Evolutionary conservation across 2,888 invertebrate genomes (phyloP).

Genomic region (Agrotis ipsilon): DNA sequence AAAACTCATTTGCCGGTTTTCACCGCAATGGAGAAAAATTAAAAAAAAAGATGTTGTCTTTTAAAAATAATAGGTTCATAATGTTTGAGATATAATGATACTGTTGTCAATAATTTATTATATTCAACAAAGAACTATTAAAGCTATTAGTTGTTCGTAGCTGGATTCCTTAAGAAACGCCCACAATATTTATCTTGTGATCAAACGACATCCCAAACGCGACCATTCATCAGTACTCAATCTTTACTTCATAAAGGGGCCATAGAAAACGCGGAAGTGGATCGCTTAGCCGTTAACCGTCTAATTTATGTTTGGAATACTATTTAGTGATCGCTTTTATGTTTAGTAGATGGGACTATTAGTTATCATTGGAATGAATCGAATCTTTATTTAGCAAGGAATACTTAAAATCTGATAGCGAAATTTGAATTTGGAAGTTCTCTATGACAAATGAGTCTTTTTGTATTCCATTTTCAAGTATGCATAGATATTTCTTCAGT

Average conservation of each 20-base stretch:
- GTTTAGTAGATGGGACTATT: constrained; percentile 44
- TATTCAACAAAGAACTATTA: constrained; percentile 72
- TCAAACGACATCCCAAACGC: constrained; percentile 83
- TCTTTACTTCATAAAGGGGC: constrained; percentile 80
- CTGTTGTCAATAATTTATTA: constrained; percentile 56
- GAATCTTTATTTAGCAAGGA: constrained; percentile 32
- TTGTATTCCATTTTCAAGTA: neutral
- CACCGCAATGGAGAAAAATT: constrained; percentile 57
- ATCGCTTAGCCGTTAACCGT: constrained; percentile 45
- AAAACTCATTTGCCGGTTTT: constrained; percentile 64
- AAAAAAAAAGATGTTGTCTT: constrained; percentile 40
- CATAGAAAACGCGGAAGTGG: constrained; percentile 82
- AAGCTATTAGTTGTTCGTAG: constrained; percentile 76
- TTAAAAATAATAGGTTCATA: constrained; percentile 61
- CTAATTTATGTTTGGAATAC: constrained; percentile 56
- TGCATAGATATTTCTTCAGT: constrained; percentile 5
- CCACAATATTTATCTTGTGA: constrained; percentile 86
- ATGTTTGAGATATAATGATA: constrained; percentile 52
- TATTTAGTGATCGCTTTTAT: constrained; percentile 57
- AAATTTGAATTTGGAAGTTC: constrained; percentile 25
- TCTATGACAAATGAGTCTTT: constrained; percentile 26
- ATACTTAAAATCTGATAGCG: constrained; percentile 39
- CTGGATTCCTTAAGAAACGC: constrained; percentile 76
- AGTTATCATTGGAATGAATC: constrained; percentile 52
- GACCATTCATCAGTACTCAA: constrained; percentile 84